Base-by-base conservation (phyloP, 2,113 vertebrate species). In the Lanius ludovicianus region DNA sequence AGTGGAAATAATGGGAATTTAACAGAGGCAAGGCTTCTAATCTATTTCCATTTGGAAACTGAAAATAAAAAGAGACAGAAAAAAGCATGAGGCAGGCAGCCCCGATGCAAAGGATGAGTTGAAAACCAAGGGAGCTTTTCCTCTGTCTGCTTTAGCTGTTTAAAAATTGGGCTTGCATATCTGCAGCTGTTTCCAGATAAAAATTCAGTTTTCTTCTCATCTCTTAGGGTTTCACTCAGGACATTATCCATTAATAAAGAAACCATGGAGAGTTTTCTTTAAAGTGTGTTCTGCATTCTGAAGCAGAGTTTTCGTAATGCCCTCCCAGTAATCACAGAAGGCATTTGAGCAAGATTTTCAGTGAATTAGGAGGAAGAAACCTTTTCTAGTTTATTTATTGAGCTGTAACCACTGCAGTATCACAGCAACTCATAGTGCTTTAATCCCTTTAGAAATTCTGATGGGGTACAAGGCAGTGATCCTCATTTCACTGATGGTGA, bases 81-180 rank as follows among this genome's bases (percentile, higher is more conserved):
- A 44, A 44, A 13, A 21, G 13, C 12, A 28, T 17, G 25, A 56
- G 87, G 13, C 13, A 35, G 35, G 14, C 55, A 89, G 27, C 30
- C 41, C 44, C 0, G 0, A 21, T 41, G 67, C 27, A 37, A 56
- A 73, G 49, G 1, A 27, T 0, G 2, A 18, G 60, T 47, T 83
- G 56, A 86, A 84, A 90, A 73, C 21, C 12, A 5, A 50, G 21
- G 24, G 16, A 46, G 44, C 46, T 87, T 84, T 65, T 59, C 9
- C 62, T 92, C n/a, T 93, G 0, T 84, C 56, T 92, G 77, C 41
- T 82, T 84, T 86, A 44, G 70, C 49, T 64, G 41, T 81, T 90
- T 62, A 59, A 81, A 75, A 90, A 70, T 77, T 80, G 64, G 44
- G 77, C 39, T 86, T 67, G 17, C 1, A 2, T 89, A 24, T 82